These are phyloP conservation scores for Ephestia elutella DNA, from an alignment of 1,140 invertebrate genomes.

Conservation along the genomic window DNA sequence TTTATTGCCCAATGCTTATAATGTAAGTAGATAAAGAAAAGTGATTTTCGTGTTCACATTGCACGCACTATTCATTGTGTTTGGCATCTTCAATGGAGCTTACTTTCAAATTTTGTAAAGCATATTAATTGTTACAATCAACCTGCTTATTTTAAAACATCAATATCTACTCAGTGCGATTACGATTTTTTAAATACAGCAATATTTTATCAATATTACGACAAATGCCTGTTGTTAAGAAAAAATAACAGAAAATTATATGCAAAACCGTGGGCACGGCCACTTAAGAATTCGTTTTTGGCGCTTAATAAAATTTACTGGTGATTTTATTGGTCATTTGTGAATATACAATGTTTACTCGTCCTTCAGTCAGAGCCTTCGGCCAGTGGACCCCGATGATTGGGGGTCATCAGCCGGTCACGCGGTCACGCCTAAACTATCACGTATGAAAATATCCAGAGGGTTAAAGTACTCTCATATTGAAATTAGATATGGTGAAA, in stretches of 20 bases:
- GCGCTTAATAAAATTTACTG: slow-evolving; percentile 11
- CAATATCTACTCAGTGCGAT: neutral
- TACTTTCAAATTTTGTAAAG: slow-evolving; percentile 9
- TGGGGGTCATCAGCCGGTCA: neutral
- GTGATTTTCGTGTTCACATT: no score
- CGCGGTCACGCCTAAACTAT: neutral
- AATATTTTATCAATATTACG: slow-evolving; percentile 3
- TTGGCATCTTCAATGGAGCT: no score
- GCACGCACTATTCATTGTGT: no score
- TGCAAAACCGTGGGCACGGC: slow-evolving; percentile 9
- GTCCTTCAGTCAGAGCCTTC: slow-evolving; percentile 28
- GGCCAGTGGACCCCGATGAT: neutral
- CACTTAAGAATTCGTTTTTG: slow-evolving; percentile 10
- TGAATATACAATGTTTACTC: slow-evolving; percentile 16
- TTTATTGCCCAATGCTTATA: no score
- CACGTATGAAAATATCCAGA: neutral
- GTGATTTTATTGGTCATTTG: slow-evolving; percentile 8
- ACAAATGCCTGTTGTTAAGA: neutral
- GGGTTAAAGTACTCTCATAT: neutral
- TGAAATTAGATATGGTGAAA: no score
- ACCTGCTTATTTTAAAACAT: neutral
- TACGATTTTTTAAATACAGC: neutral
- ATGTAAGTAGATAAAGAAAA: no score
- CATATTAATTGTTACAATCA: neutral
- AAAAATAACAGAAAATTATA: neutral